Base-by-base conservation (phyloP, 2,888 invertebrate species). In the Rutpela maculata region DNA sequence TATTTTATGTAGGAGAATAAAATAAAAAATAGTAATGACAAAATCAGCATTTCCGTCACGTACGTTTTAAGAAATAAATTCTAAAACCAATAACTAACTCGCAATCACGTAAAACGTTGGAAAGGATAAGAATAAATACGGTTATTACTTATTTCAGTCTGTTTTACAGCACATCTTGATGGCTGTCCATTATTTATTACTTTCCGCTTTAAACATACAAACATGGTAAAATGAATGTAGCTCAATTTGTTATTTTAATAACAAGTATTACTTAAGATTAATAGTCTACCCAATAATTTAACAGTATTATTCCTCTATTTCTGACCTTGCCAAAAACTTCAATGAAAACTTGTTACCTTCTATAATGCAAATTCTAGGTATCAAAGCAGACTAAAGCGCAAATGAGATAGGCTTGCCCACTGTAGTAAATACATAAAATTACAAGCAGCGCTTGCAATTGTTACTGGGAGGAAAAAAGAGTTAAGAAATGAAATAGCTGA, bases 51-150 rank as follows among this genome's bases (percentile, higher is more conserved):
- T 69, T 69, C 31, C 60, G 60, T 71, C 71, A 71, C 71, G 71
- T 71, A 43, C 19, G 12, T 35, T 59, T 17, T 43, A n/a, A 71
- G 59, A 62, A 71, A 71, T 71, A 71, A 71, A 71, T 71, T 71
- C 71, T 60, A 60, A 59, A 71, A 71, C 71, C 71, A 71, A 71
- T 71, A 71, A 71, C 62, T 71, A 71, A 71, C 62, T 71, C n/a
- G 35, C 38, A 71, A 71, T 71, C 71, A 71, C 71, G 71, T 71
- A 71, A 43, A 62, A 70, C 56, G 59, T 31, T 71, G 22, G 60
- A 59, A 38, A 56, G 71, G 57, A 71, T 60, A 71, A 59, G 71
- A 71, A 71, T 71, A 71, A 71, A 60, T 71, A 71, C 60, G 31
- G 71, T 60, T 71, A 71, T 71, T 71, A 71, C 35, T 71, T 71